Conservation (phyloP, 2,888 invertebrate genomes). For the Ennomos erosarius region DNA sequence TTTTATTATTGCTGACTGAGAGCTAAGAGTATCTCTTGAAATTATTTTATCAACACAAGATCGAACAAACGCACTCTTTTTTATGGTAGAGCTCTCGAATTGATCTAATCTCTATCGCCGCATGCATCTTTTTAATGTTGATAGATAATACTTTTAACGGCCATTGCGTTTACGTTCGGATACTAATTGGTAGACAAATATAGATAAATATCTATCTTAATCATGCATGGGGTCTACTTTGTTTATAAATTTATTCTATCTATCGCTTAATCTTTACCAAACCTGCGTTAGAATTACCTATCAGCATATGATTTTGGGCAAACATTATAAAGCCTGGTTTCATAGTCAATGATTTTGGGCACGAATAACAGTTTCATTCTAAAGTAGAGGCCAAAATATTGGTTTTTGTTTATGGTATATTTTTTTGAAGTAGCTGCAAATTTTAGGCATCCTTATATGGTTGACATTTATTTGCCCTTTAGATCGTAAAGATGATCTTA, state of each 20-base stretch:
- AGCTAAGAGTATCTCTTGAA: too few species aligned
- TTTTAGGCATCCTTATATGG: too few species aligned
- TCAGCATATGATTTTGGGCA: slow-evolving; percentile 10
- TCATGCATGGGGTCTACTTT: neutral
- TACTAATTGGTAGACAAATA: slow-evolving; percentile 29
- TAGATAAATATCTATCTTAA: slow-evolving; percentile 11
- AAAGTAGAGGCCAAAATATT: neutral
- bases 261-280: slow-evolving; percentile 22
- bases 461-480: too few species aligned
- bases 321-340: too few species aligned
- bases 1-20: too few species aligned
- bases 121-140: slow-evolving; percentile 21
- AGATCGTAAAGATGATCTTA: too few species aligned
- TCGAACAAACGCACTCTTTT: neutral
- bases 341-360: slow-evolving; percentile 11
- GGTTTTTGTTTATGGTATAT: neutral
- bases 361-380: neutral
- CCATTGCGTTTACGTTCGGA: slow-evolving; percentile 16
- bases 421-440: too few species aligned
- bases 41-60: too few species aligned
- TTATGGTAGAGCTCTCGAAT: neutral
- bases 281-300: neutral
- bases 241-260: slow-evolving; percentile 13
- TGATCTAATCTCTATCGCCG: slow-evolving; percentile 19
- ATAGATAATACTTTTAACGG: slow-evolving; percentile 17